Evolutionary conservation across 2,113 vertebrate genomes (phyloP).

Genomic region (Epinephelus cyanopodus): DNA sequence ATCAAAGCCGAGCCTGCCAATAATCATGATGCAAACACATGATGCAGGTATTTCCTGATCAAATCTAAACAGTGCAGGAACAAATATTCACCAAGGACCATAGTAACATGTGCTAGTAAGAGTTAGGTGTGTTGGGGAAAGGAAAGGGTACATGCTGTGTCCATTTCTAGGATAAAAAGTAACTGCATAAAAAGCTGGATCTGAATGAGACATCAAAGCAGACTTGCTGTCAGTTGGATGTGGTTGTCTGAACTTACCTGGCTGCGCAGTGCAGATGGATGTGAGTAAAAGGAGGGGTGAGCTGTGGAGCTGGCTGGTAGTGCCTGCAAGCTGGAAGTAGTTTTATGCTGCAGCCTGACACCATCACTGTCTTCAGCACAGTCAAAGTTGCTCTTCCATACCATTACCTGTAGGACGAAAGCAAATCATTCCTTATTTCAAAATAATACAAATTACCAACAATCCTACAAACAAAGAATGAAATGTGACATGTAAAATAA

Average conservation of each 20-base stretch:
- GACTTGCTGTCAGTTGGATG: not conserved
- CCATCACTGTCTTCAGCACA: constrained; percentile 77
- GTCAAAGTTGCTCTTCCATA: constrained; percentile 96
- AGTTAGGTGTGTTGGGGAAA: not conserved
- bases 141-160: not conserved
- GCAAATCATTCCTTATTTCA: not conserved
- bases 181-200: not conserved
- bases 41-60: not conserved
- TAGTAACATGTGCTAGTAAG: not conserved
- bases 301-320: constrained; percentile 25
- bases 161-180: not conserved
- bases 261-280: constrained; percentile 32
- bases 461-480: not conserved
- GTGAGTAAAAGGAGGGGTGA: constrained; percentile 14
- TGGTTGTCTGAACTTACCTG: constrained; percentile 66
- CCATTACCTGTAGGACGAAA: constrained; percentile 88
- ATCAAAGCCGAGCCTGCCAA: not conserved
- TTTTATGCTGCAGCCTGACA: constrained; percentile 72
- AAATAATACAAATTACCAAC: not conserved
- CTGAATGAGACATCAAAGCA: not conserved
- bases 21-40: not conserved
- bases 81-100: not conserved
- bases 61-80: too few species aligned
- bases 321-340: constrained; percentile 49
- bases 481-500: not conserved